Percentiles rank a stretch among this genome's conserved stretches.
These are phyloP conservation scores for Catocala sponsa DNA, from an alignment of 2,888 invertebrate species.

Conservation along the genomic window DNA sequence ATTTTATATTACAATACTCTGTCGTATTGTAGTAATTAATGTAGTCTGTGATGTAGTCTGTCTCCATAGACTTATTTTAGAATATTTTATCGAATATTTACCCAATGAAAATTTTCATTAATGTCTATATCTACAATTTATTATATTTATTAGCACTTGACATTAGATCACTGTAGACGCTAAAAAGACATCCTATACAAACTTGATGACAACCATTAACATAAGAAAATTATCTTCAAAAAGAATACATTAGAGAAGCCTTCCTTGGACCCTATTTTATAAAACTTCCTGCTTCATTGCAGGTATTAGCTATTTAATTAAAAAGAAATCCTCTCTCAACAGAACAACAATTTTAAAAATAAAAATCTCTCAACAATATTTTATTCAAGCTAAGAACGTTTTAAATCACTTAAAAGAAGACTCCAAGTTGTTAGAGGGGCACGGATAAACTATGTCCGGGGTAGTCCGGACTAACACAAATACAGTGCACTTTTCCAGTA, in stretches of 20 bases:
- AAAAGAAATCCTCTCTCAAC: constrained; percentile 1
- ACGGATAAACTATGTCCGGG: constrained; percentile 45
- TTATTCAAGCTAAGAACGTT: constrained; percentile 40
- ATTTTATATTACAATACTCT: too few relatives aligned
- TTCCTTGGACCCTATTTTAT: not conserved
- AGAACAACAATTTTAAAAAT: constrained; percentile 12
- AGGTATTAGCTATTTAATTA: constrained; percentile 13
- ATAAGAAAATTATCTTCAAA: not conserved
- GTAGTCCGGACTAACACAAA: constrained; percentile 44
- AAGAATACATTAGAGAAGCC: not conserved
- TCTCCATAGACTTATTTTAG: too few relatives aligned
- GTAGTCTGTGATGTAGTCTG: too few relatives aligned
- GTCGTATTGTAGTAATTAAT: too few relatives aligned
- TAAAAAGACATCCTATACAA: too few relatives aligned
- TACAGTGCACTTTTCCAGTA: constrained; percentile 49
- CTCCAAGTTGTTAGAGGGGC: constrained; percentile 37
- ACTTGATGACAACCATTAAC: too few relatives aligned
- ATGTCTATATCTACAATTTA: too few relatives aligned
- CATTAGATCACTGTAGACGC: too few relatives aligned
- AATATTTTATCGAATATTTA: too few relatives aligned
- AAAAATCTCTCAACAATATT: constrained; percentile 25
- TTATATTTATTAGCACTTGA: too few relatives aligned
- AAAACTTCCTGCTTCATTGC: not conserved
- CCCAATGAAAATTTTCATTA: too few relatives aligned
- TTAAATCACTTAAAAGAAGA: constrained; percentile 51